phyloP scores from a whole-genome alignment of 2,113 vertebrate genomes.

The Megaleporinus macrocephalus region DNA sequence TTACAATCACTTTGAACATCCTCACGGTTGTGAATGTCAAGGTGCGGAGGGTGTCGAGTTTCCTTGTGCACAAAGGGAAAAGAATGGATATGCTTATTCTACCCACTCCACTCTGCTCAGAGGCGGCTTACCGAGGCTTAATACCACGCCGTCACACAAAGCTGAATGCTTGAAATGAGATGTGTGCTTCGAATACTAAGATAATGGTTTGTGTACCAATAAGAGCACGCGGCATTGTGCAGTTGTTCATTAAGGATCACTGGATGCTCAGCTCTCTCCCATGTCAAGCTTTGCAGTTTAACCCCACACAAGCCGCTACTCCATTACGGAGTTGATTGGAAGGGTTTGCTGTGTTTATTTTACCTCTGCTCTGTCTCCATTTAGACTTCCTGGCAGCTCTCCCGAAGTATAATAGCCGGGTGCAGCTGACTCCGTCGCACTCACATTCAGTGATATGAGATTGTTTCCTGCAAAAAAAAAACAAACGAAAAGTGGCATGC shows the following conservation, averaged over 20 bases:
- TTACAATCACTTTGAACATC: conserved; percentile 55
- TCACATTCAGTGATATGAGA: conserved; percentile 43
- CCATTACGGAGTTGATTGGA: conserved; percentile 78
- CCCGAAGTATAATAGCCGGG: conserved; percentile 63
- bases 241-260: conserved; percentile 79
- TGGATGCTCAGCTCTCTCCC: conserved; percentile 66
- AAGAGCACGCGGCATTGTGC: conserved; percentile 61
- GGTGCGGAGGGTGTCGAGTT: conserved; percentile 42
- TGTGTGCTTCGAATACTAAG: conserved; percentile 84
- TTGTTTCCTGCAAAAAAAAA: conserved; percentile 41
- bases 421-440: conserved; percentile 33
- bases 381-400: conserved; percentile 65
- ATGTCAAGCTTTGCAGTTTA: conserved; percentile 69
- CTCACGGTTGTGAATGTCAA: conserved; percentile 52
- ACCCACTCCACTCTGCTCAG: conserved; percentile 51
- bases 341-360: conserved; percentile 77
- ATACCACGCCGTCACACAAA: conserved; percentile 76
- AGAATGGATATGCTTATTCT: conserved; percentile 65
- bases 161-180: conserved; percentile 78
- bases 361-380: conserved; percentile 66
- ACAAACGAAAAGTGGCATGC: conserved; percentile 24
- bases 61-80: conserved; percentile 50
- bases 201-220: conserved; percentile 76
- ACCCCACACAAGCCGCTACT: conserved; percentile 72
- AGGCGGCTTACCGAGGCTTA: conserved; percentile 73